Evolutionary conservation across 2,113 vertebrate genomes (phyloP), one percentile per base, ranked within the genome.

Genomic region (Chloroceryle aenea): DNA sequence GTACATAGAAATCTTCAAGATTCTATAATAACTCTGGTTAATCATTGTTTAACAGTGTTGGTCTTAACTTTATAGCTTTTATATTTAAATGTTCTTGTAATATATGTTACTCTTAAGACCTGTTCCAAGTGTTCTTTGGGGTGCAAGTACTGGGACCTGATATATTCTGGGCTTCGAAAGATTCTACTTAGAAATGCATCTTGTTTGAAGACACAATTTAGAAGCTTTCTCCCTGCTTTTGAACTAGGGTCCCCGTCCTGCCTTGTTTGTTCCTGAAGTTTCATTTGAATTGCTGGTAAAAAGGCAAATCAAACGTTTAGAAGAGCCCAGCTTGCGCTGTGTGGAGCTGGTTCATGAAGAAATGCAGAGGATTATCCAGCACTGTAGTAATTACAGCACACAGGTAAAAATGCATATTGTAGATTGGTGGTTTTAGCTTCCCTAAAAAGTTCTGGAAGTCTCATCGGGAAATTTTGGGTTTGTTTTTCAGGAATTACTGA

Each of bases 281-380:
- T 99, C 99, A 2, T 99, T 99, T 95, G 99, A 99, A 97, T 96
- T 99, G 97, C 95, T 99, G 76, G 99, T 99, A 73, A 99, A 99
- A 97, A 98, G 99, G 93, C 99, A 99, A 95, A 98, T 99, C 80
- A 99, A 99, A 93, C 99, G 99, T 75, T 97, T 99, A 90, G 99
- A 99, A 95, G 99, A 99, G 62, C 99, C 99, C 11, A 99, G 99
- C 84, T 98, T 99, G 79, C 99, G 99, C 64, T 99, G 99, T 43
- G 99, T 99, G 93, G 99, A 99, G 93, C 98, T 99, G 56, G 99
- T 99, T 76, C 99, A 99, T 9, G 99, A 99, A 93, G 99, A 99
- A 97, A 99, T 99, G 99, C 99, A 99, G 93, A 98, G 99, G 96
- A 99, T 99, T 91, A 99, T 99, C 93, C 99, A 99, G 90, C 99